phyloP scores from a whole-genome alignment of 2,797 vertebrate species.

The Lepus townsendii region DNA sequence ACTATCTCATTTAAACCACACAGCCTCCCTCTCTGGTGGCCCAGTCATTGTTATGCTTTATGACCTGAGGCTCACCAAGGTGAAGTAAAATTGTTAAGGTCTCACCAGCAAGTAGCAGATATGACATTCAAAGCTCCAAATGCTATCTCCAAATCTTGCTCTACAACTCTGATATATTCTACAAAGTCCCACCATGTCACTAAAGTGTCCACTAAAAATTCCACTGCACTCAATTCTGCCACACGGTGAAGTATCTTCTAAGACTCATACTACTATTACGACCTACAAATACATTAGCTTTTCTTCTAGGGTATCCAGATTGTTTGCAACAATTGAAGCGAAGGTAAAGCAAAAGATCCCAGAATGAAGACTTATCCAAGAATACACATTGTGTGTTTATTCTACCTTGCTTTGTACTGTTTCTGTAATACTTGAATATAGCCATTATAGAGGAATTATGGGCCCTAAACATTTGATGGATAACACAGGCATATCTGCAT shows the following conservation, averaged over 20 bases:
- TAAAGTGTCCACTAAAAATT: not conserved
- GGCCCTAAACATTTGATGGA: not conserved
- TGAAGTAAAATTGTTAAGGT: not conserved
- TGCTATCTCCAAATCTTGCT: not conserved
- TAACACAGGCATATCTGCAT: not conserved
- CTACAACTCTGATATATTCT: not conserved
- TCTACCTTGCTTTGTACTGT: not conserved
- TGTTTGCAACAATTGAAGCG: not conserved
- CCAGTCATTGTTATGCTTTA: not conserved
- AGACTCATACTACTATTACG: not conserved
- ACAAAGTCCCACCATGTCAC: not conserved
- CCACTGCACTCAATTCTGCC: not conserved
- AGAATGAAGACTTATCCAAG: not conserved
- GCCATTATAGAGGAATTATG: not conserved
- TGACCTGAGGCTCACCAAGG: not conserved
- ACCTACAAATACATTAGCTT: not conserved
- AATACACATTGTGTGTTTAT: not conserved
- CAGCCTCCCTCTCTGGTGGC: not conserved
- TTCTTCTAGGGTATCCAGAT: not conserved
- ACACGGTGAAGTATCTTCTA: not conserved
- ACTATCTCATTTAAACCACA: not conserved
- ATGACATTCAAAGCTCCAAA: not conserved
- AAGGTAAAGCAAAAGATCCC: not conserved
- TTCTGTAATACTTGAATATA: not conserved
- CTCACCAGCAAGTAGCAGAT: not conserved